phyloP scores from a whole-genome alignment of 2,888 invertebrate species.

The Salticus scenicus region DNA sequence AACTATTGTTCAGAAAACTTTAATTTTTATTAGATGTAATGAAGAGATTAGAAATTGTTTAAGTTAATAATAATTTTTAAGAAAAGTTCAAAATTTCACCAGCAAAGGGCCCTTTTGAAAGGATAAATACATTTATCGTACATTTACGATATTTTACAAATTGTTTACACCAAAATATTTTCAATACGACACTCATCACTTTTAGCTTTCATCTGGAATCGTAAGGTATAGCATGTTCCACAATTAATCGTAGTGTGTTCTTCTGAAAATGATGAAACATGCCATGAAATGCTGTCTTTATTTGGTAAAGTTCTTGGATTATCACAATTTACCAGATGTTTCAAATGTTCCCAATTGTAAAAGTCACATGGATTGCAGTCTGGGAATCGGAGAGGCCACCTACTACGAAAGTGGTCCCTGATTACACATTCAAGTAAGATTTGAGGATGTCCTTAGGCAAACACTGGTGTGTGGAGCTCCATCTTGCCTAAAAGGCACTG shows the following conservation, averaged over 20 bases:
- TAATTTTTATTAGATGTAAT: no score
- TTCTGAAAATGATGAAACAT: neutral
- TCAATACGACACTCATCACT: neutral
- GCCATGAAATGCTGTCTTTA: neutral
- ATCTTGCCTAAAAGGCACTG: neutral
- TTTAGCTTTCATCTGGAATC: neutral
- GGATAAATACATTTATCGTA: no score
- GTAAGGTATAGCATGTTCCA: no score
- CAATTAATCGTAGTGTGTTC: neutral
- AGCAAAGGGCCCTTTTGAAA: no score
- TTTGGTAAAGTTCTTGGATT: neutral
- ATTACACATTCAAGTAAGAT: neutral
- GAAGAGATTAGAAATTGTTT: no score
- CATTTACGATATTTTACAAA: no score
- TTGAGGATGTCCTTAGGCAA: neutral
- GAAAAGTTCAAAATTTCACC: no score
- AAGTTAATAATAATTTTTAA: no score
- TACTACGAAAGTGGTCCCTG: neutral
- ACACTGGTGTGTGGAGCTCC: neutral
- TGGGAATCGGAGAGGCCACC: neutral
- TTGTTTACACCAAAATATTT: no score
- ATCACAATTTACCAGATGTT: neutral
- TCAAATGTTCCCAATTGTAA: neutral
- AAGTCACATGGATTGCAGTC: neutral
- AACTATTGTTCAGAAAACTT: no score